A percentile compares a stretch with the other conserved stretches of the same genome.
These are phyloP conservation scores for Cylloceria caligata DNA, from an alignment of 2,888 invertebrate species.

Conservation along the genomic window DNA sequence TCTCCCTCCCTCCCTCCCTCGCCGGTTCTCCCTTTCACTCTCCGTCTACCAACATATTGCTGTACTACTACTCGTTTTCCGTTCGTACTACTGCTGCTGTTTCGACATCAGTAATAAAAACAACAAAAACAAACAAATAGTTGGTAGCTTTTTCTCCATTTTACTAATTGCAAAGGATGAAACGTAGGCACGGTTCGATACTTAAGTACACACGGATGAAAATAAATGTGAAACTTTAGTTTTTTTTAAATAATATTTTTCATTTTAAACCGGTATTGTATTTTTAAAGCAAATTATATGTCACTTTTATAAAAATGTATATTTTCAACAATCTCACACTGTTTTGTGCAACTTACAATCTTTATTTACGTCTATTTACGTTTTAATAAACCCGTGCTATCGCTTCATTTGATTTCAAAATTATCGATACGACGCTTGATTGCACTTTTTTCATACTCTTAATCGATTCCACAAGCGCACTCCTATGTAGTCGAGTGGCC, in stretches of 20 bases:
- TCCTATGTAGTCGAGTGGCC: no score
- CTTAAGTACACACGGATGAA: background rate
- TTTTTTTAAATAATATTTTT: no score
- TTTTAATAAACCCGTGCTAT: constrained; percentile 13
- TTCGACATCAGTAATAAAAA: background rate
- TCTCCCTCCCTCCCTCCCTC: no score
- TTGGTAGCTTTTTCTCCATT: background rate
- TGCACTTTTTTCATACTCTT: constrained; percentile 7
- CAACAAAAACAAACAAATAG: background rate
- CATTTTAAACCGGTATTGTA: no score
- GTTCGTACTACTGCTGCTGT: background rate
- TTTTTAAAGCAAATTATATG: no score
- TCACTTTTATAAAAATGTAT: background rate
- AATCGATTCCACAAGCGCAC: constrained; percentile 1
- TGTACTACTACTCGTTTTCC: background rate
- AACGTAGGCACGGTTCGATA: background rate
- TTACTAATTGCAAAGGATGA: background rate
- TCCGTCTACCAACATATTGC: background rate
- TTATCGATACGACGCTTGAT: constrained; percentile 14
- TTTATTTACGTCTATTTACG: constrained; percentile 4
- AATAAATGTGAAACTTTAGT: constrained; percentile 4
- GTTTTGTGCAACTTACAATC: background rate
- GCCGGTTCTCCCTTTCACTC: background rate
- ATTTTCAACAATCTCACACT: background rate
- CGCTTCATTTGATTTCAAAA: background rate